Percentiles rank a stretch among this genome's conserved stretches.
Evolutionary conservation across 2,888 invertebrate species (phyloP).

Genomic region (Leptinotarsa peninsularis): DNA sequence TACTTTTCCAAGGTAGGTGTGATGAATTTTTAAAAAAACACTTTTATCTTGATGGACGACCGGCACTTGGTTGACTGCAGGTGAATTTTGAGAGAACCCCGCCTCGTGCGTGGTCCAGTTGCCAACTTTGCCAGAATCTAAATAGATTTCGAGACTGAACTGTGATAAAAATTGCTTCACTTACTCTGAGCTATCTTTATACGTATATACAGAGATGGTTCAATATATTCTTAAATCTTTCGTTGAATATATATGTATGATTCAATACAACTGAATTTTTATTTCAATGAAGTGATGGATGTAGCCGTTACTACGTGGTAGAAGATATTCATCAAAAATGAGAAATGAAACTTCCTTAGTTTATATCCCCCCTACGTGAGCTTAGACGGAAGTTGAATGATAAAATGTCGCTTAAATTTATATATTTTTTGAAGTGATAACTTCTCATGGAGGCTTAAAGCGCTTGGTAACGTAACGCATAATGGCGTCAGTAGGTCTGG

Average conservation of each 20-base stretch:
- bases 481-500: too few relatives aligned
- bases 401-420: too few relatives aligned
- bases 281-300: too few relatives aligned
- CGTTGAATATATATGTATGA: not conserved
- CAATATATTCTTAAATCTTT: not conserved
- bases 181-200: slow-evolving; percentile 33
- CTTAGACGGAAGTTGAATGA: too few relatives aligned
- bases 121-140: slow-evolving; percentile 44
- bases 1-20: slow-evolving; percentile 26
- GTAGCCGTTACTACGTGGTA: too few relatives aligned
- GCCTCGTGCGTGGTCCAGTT: slow-evolving; percentile 33
- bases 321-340: too few relatives aligned
- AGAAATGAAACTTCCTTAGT: too few relatives aligned
- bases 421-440: too few relatives aligned
- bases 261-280: too few relatives aligned
- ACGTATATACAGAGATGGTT: not conserved
- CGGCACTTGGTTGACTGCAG: slow-evolving; percentile 34
- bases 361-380: too few relatives aligned
- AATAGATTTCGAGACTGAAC: slow-evolving; percentile 38
- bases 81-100: slow-evolving; percentile 28
- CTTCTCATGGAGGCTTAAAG: too few relatives aligned
- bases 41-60: slow-evolving; percentile 28
- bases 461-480: too few relatives aligned
- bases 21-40: slow-evolving; percentile 24
- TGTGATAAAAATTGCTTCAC: slow-evolving; percentile 31